A percentile compares a stretch with the other conserved stretches of the same genome.
Evolutionary conservation across 2,113 vertebrate genomes (phyloP).

Genomic region (Sprattus sprattus): DNA sequence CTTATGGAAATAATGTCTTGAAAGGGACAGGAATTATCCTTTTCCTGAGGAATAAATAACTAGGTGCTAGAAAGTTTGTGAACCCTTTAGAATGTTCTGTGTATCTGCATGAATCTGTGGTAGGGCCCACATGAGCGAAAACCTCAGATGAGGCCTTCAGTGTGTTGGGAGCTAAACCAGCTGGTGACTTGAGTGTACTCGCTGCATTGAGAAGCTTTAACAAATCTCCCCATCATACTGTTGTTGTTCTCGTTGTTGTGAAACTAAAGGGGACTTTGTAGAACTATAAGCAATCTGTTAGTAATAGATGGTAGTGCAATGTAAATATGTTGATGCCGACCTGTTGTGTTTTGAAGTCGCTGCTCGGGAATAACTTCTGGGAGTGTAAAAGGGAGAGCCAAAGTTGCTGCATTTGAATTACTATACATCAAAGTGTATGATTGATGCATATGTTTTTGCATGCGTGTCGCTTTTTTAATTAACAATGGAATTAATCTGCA

Average conservation of each 20-base stretch:
- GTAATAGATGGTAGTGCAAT: not conserved
- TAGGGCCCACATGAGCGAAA: no score
- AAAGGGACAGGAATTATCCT: no score
- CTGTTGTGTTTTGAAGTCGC: not conserved
- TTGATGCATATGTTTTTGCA: constrained; percentile 11
- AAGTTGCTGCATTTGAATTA: not conserved
- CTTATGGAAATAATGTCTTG: no score
- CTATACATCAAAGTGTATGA: constrained; percentile 2
- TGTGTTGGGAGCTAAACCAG: no score
- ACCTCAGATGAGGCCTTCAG: no score
- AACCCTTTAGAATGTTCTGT: no score
- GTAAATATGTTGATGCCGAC: not conserved
- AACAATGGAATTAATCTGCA: not conserved
- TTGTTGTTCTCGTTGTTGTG: not conserved
- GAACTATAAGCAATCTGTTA: not conserved
- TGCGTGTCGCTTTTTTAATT: not conserved
- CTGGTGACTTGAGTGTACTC: not conserved
- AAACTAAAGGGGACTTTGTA: not conserved
- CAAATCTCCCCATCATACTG: not conserved
- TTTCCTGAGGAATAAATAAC: no score
- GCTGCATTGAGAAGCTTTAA: not conserved
- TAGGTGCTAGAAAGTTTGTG: no score
- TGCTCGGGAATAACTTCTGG: not conserved
- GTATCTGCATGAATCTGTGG: no score
- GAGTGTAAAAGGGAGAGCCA: not conserved